Conservation (phyloP, 2,797 vertebrate species). For the Pseudopleuronectes americanus region DNA sequence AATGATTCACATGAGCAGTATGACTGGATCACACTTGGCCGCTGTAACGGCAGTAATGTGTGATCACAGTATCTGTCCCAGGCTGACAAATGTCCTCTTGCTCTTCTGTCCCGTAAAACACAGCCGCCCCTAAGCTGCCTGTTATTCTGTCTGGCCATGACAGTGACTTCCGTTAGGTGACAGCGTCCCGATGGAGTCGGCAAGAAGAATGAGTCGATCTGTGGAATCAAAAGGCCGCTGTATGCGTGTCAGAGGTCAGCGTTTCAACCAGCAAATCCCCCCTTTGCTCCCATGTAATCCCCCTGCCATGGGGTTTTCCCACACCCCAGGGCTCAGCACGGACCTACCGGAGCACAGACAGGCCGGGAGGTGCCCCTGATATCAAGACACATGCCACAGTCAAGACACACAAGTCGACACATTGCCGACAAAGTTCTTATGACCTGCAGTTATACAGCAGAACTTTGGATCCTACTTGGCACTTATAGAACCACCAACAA, state of each 20-base stretch:
- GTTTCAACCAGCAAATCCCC: constrained; percentile 75
- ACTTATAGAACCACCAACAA: background rate
- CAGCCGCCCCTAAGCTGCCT: background rate
- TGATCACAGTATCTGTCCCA: constrained; percentile 23
- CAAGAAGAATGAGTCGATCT: constrained; percentile 59
- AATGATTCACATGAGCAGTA: constrained; percentile 20
- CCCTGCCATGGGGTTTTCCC: constrained; percentile 66
- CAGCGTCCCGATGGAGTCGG: constrained; percentile 35
- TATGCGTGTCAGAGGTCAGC: constrained; percentile 73
- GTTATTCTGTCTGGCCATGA: constrained; percentile 37
- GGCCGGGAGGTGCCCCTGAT: constrained; percentile 29
- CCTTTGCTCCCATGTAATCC: constrained; percentile 68
- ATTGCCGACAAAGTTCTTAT: background rate
- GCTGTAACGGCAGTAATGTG: constrained; percentile 22
- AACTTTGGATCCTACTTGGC: background rate
- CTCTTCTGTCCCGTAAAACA: constrained; percentile 20
- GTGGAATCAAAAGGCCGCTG: constrained; percentile 71
- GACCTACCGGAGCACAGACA: constrained; percentile 52
- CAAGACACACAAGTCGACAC: constrained; percentile 20
- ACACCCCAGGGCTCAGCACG: constrained; percentile 58
- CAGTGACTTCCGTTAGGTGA: constrained; percentile 47
- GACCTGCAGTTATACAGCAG: background rate
- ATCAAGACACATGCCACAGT: constrained; percentile 1
- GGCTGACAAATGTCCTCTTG: constrained; percentile 25
- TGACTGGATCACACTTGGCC: constrained; percentile 17